phyloP scores from a whole-genome alignment of 2,113 vertebrate species.

The Tetrao urogallus region DNA sequence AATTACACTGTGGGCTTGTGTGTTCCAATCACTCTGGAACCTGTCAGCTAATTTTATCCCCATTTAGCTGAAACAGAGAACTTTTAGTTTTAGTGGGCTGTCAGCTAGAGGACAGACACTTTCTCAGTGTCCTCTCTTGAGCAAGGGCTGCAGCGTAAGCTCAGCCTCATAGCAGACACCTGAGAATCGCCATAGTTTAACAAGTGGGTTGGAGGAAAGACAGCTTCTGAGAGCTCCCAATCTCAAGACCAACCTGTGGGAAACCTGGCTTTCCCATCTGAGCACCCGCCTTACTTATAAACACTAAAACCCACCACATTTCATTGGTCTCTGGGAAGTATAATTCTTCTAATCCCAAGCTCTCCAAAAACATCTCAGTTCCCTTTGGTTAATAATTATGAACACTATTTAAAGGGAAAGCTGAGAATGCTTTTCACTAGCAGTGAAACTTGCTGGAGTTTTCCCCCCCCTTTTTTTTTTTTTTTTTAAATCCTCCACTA shows the following conservation, averaged over 20 bases:
- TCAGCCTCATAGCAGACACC: neutral
- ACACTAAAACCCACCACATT: neutral
- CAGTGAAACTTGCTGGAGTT: neutral
- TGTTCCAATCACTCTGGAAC: constrained; percentile 10
- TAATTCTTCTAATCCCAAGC: neutral
- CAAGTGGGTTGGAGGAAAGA: neutral
- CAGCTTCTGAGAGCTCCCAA: neutral
- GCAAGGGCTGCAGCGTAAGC: neutral
- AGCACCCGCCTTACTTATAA: neutral
- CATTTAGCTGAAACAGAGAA: neutral
- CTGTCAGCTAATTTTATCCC: constrained; percentile 65
- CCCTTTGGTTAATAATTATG: neutral
- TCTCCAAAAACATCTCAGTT: neutral
- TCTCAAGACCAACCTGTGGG: neutral
- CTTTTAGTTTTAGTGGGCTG: constrained; percentile 30
- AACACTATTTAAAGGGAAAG: neutral
- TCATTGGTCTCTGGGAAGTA: neutral
- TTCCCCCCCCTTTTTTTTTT: fast-evolving
- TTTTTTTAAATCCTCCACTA: neutral
- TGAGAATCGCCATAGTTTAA: neutral
- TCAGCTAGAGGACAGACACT: constrained; percentile 40
- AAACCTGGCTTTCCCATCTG: neutral
- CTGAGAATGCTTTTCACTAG: neutral
- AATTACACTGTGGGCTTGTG: constrained; percentile 21
- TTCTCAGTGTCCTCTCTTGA: neutral